Evolutionary conservation across 2,113 vertebrate species (phyloP).

Genomic region (Aspidoscelis tigris): DNA sequence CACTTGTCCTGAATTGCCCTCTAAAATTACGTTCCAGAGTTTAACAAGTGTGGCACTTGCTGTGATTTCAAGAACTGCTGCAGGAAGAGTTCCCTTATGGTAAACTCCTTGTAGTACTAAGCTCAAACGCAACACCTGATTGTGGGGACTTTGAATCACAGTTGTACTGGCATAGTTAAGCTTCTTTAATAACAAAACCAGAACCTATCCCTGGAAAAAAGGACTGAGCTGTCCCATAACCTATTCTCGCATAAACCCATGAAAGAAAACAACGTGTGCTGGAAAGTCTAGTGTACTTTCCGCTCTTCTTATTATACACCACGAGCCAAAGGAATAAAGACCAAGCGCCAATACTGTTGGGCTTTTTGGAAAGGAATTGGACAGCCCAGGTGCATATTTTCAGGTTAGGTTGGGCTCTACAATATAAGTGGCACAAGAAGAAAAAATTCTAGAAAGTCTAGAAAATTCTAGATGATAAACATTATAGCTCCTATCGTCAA

Average conservation of each 20-base stretch:
- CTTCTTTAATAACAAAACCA: conserved; percentile 28
- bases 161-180: neutral
- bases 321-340: conserved; percentile 20
- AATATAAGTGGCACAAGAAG: neutral
- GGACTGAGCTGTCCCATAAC: neutral
- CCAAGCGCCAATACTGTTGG: neutral
- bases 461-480: neutral
- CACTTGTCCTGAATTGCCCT: neutral
- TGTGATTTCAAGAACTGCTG: conserved; percentile 9
- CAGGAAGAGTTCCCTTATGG: neutral
- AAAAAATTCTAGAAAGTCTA: neutral
- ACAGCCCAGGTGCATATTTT: neutral
- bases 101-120: neutral
- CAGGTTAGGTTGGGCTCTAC: neutral
- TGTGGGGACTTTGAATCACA: conserved; percentile 13
- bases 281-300: conserved; percentile 31
- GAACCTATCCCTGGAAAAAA: conserved; percentile 12
- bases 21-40: conserved; percentile 17
- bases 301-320: neutral
- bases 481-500: neutral
- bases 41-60: neutral
- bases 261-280: conserved; percentile 19
- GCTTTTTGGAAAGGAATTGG: neutral
- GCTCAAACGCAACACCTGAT: neutral
- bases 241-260: conserved; percentile 19